These are phyloP conservation scores for Cerceris rybyensis DNA, from an alignment of 2,888 invertebrate species.

Conservation along the genomic window DNA sequence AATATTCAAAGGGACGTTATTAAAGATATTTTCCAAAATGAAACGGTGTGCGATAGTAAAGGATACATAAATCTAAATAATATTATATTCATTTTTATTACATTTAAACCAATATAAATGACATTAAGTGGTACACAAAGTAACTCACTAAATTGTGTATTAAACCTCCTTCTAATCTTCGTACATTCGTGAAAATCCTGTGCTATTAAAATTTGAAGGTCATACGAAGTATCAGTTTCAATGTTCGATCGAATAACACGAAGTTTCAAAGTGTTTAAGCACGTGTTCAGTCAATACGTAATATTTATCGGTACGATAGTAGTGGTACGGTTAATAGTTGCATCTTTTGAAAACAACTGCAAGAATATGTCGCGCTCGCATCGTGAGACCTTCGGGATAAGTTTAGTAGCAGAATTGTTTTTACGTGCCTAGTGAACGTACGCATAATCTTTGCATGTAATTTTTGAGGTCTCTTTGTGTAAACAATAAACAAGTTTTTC, in stretches of 20 bases:
- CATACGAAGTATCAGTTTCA: background rate
- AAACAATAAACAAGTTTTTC: constrained; percentile 16
- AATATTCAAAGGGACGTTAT: too few relatives aligned
- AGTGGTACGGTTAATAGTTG: constrained; percentile 28
- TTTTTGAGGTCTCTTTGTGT: background rate
- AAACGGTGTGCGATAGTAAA: too few relatives aligned
- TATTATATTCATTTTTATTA: too few relatives aligned
- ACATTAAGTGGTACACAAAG: too few relatives aligned
- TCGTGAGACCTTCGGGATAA: constrained; percentile 46
- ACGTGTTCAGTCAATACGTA: constrained; percentile 33
- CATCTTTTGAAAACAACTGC: constrained; percentile 35
- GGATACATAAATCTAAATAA: too few relatives aligned
- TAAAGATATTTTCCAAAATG: too few relatives aligned
- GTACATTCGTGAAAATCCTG: background rate
- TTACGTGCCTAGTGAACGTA: background rate
- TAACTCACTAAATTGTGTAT: too few relatives aligned
- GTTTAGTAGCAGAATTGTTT: constrained; percentile 32
- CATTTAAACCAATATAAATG: too few relatives aligned
- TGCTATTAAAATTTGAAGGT: background rate
- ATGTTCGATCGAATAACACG: constrained; percentile 9
- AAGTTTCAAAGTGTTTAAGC: background rate
- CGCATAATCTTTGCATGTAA: constrained; percentile 19
- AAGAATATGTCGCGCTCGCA: constrained; percentile 4
- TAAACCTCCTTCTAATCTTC: background rate
- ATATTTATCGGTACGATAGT: constrained; percentile 45